Percentiles rank a stretch among this genome's conserved stretches.
These are phyloP conservation scores for Drosophila ambigua DNA, from an alignment of 1,140 invertebrate genomes.

Conservation along the genomic window DNA sequence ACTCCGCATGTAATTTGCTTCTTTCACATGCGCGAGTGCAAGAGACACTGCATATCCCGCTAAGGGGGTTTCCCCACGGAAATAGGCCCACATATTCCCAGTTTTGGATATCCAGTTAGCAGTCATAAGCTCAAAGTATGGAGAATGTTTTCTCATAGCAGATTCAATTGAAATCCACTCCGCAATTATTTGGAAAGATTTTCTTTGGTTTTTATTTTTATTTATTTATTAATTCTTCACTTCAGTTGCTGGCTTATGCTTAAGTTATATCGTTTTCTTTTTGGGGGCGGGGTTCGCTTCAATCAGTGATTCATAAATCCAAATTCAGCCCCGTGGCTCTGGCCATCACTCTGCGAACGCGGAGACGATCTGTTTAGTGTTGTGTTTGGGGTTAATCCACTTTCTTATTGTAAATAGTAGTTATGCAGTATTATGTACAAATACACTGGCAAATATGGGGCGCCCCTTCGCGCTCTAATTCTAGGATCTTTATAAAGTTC, in stretches of 20 bases:
- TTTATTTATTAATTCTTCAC: constrained; percentile 68
- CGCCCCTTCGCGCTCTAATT: constrained; percentile 32
- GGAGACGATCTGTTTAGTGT: neutral
- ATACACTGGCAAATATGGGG: constrained; percentile 51
- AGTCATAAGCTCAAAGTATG: no score
- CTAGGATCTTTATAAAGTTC: constrained; percentile 57
- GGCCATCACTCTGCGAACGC: constrained; percentile 28
- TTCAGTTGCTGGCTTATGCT: constrained; percentile 61
- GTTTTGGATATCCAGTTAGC: no score
- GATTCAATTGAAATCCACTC: neutral
- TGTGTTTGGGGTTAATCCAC: constrained; percentile 4
- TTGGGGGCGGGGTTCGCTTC: constrained; percentile 22
- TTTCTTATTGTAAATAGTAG: constrained; percentile 43
- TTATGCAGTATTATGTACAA: constrained; percentile 67
- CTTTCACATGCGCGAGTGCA: no score
- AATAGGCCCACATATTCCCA: no score
- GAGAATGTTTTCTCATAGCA: neutral
- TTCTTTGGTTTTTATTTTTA: constrained; percentile 61
- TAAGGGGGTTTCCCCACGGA: no score
- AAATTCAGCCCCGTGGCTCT: constrained; percentile 37
- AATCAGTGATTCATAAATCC: constrained; percentile 23
- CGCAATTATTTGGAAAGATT: constrained; percentile 13
- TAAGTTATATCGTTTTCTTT: constrained; percentile 44
- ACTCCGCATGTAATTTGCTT: no score
- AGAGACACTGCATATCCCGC: no score